Conservation (phyloP, 92 coral and sea anemone genomes). For the Diadumene lineata region DNA sequence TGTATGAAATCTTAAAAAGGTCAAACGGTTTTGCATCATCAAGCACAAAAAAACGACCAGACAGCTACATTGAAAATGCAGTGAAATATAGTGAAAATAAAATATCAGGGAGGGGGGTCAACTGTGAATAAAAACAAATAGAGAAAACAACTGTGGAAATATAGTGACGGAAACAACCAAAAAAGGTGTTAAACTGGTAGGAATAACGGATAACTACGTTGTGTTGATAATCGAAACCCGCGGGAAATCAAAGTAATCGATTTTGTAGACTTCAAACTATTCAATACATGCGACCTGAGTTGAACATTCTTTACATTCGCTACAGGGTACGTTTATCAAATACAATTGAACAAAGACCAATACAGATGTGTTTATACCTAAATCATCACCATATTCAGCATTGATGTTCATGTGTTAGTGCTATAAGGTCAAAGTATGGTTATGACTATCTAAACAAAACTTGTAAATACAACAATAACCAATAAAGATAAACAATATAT, state of each 20-base stretch:
- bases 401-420: not conserved
- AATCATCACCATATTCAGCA: slow-evolving; percentile 1
- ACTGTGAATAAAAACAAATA: no score
- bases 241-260: not conserved
- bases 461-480: not conserved
- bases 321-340: not conserved
- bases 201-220: not conserved
- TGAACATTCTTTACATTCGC: not conserved
- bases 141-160: no score
- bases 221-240: not conserved
- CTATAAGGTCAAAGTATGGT: not conserved
- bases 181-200: not conserved
- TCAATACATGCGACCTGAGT: not conserved
- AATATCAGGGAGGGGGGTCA: no score
- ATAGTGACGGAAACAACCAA: not conserved
- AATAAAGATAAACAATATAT: not conserved
- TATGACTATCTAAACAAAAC: not conserved
- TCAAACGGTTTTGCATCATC: no score
- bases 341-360: not conserved
- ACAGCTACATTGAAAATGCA: no score
- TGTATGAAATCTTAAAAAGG: no score
- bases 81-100: no score
- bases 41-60: no score
- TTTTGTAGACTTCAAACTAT: not conserved
- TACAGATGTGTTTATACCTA: not conserved